Conservation (phyloP, 2,888 invertebrate genomes). For the Xestoiulus laeticollis region DNA sequence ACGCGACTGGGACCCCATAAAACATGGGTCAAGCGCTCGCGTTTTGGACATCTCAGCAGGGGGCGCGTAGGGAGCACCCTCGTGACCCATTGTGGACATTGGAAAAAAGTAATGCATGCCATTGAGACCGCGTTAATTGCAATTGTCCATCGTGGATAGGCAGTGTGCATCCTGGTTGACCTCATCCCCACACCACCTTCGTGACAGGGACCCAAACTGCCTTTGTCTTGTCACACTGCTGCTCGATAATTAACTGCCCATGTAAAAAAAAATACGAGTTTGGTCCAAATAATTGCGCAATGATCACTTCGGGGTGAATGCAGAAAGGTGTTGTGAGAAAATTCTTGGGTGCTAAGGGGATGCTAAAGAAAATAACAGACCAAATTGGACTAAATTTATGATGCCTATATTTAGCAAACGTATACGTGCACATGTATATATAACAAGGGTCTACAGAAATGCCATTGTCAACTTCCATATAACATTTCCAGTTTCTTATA, state of each 20-base stretch:
- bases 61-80: background rate
- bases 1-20: slow-evolving; percentile 20
- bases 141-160: background rate
- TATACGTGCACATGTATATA: no score
- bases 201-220: background rate
- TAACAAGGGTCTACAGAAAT: no score
- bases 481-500: background rate
- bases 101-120: background rate
- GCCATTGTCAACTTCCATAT: no score
- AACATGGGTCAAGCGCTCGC: background rate
- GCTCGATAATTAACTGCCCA: slow-evolving; percentile 9
- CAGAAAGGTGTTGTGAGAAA: background rate
- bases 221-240: slow-evolving; percentile 26
- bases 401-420: no score
- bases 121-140: background rate
- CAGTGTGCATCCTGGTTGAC: background rate
- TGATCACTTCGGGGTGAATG: background rate
- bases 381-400: no score
- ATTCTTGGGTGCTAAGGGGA: background rate
- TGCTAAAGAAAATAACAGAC: background rate
- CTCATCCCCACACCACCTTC: slow-evolving; percentile 4
- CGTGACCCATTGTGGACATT: background rate
- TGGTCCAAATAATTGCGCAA: background rate
- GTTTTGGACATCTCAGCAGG: slow-evolving; percentile 12
- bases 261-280: background rate